phyloP scores from a whole-genome alignment of 2,888 invertebrate species.

The Timema cristinae region DNA sequence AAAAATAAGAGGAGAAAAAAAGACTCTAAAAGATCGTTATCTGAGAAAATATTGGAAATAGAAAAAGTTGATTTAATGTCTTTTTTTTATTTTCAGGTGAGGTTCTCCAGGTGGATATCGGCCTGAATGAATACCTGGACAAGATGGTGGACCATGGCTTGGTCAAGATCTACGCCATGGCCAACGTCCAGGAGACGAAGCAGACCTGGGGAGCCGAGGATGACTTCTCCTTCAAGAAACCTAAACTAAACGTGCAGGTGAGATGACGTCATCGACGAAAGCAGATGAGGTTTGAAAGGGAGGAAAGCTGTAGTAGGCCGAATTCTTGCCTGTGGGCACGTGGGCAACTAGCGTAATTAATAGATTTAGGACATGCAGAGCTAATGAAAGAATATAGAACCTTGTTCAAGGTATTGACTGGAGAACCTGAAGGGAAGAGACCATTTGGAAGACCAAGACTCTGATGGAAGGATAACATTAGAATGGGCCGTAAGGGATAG shows the following conservation, averaged over 20 bases:
- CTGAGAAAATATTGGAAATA: background rate
- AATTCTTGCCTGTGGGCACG: no score
- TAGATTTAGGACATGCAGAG: no score
- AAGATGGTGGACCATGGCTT: conserved; percentile 66
- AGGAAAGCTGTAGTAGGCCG: no score
- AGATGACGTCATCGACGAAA: conserved; percentile 3
- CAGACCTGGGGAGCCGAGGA: conserved; percentile 73
- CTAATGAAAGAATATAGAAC: no score
- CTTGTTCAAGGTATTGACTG: no score
- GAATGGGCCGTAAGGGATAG: no score
- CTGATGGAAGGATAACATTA: no score
- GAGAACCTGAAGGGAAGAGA: no score
- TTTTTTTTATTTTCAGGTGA: conserved; percentile 45
- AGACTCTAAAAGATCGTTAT: background rate
- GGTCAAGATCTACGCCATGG: conserved; percentile 69
- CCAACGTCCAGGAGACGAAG: conserved; percentile 65
- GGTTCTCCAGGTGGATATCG: conserved; percentile 57
- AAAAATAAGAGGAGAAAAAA: no score
- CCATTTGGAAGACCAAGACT: no score
- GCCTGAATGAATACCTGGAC: conserved; percentile 63
- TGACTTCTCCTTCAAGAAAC: conserved; percentile 65
- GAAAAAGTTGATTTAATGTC: background rate
- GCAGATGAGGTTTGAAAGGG: background rate
- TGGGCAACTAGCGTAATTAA: no score
- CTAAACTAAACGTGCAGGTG: conserved; percentile 62